Conservation (phyloP, 2,888 invertebrate species). For the Chirona hameri region DNA sequence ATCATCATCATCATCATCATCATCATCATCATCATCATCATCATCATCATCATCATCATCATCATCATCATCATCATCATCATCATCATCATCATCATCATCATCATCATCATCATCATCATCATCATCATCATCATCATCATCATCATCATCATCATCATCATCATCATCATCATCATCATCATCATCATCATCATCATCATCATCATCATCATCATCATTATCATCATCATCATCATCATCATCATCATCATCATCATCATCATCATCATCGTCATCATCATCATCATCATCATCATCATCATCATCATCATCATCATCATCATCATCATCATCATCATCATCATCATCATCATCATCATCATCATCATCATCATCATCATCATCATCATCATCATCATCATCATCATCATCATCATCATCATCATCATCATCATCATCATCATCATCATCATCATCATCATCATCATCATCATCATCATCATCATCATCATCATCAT, state of each 20-base stretch:
- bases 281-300: constrained; percentile 2
- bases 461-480: neutral
- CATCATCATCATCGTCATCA: neutral
- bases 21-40: constrained; percentile 3
- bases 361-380: constrained; percentile 8
- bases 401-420: neutral
- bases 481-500: neutral
- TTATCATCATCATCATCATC: constrained; percentile 13
- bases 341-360: neutral
- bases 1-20: constrained; percentile 12
- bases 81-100: constrained; percentile 13
- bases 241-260: neutral
- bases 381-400: constrained; percentile 26
- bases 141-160: neutral
- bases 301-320: constrained; percentile 13
- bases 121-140: neutral
- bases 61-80: constrained; percentile 9
- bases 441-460: constrained; percentile 3
- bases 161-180: neutral
- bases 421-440: neutral
- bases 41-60: neutral
- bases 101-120: neutral
- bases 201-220: neutral
- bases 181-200: neutral
- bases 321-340: neutral